Conservation (phyloP, 2,797 vertebrate genomes). For the Chelidonichthys spinosus region DNA sequence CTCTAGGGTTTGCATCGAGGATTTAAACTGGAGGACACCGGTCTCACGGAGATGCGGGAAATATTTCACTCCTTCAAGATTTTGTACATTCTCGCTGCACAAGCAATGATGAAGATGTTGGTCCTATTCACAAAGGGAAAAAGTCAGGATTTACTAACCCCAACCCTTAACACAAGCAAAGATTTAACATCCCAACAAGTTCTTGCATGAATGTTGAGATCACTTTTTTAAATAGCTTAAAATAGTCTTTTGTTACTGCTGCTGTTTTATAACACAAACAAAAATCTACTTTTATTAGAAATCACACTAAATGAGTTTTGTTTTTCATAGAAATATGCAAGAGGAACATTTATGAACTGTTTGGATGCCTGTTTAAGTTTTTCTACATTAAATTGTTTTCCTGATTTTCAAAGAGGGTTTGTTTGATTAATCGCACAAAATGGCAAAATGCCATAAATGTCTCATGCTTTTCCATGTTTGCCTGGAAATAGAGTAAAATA, state of each 20-base stretch:
- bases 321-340: conserved; percentile 7
- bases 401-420: conserved; percentile 36
- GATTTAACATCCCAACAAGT: conserved; percentile 1
- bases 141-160: background rate
- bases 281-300: conserved; percentile 50
- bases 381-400: conserved; percentile 70
- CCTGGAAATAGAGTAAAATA: no score
- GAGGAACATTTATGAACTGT: conserved; percentile 27
- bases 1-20: conserved; percentile 78
- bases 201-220: conserved; percentile 18
- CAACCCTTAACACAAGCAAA: background rate
- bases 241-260: conserved; percentile 15
- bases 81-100: conserved; percentile 16
- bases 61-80: conserved; percentile 14
- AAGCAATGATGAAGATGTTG: conserved; percentile 12
- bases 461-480: background rate
- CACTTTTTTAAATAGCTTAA: background rate
- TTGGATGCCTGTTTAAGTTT: conserved; percentile 34
- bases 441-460: background rate
- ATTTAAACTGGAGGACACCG: background rate
- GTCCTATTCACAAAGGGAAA: no score
- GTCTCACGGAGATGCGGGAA: background rate
- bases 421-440: conserved; percentile 18
- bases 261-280: conserved; percentile 32
- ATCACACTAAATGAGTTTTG: conserved; percentile 4